Base-by-base conservation (phyloP, 2,888 invertebrate genomes). In the Caenorhabditis angaria region DNA sequence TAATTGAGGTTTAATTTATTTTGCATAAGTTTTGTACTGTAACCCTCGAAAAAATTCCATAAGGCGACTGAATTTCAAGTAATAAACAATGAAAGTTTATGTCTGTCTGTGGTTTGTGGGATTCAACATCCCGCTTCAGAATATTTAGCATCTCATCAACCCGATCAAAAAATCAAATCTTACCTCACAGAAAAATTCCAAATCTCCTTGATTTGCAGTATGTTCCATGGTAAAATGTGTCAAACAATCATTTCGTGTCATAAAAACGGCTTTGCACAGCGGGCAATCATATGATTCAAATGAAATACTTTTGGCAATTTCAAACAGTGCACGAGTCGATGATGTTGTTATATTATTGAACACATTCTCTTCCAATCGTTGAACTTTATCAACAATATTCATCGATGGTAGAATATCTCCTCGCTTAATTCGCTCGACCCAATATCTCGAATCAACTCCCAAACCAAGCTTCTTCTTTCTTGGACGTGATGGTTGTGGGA, bases 251-350 rank as follows among this genome's bases (percentile, higher is more conserved):
- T 70, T 18, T n/a, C 84, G 70, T 14, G 84, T 82, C 64, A 79
- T 70, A 71, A 87, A 87, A 14, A 70, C 65, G 3, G 70, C 41
- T 59, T 86, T 85, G 76, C 87, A 87, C 10, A 82, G 32, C 14
- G 87, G 87, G 59, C 87, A 87, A 35, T 86, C 85, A 66, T 79
- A 81, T 63, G 78, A 73, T 58, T 87, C 87, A 63, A 87, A 83
- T 8, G 83, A 74, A 24, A 86, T 76, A 0, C 82, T 66, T 41
- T 81, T 77, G 1, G 82, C 83, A 25, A 78, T 60, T n/a, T 85
- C 81, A 32, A 85, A 71, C 5, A 85, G 27, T 25, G 80, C 80
- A 0, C 69, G 74, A 54, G 81, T 48, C n/a, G 75, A 53, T 4
- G 72, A 61, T 10, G 77, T 60, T 57, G 79, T 70, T 0, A 73